Evolutionary conservation across 2,113 vertebrate genomes (phyloP), one percentile per base, ranked within the genome.

Genomic region (Orycteropus afer): DNA sequence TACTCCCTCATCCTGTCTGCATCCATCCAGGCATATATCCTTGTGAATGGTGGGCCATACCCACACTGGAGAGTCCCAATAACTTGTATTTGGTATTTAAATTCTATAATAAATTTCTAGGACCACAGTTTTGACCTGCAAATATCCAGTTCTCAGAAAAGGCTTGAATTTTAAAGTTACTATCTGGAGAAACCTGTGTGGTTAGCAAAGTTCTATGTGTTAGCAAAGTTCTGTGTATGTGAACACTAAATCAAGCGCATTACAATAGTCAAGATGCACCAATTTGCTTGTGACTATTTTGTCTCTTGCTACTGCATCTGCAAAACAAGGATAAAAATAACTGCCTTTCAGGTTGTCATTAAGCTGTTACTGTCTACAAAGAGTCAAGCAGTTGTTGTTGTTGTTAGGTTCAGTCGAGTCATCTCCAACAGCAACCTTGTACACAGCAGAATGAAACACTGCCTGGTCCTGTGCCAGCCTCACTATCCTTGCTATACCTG

Each of bases 111-210:
- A 13, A 34, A n/a, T 47, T 32, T 27, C 63, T 32, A 59, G 61
- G 69, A 55, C 42, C 5, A 7, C 29, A 37, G 23, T 47, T 55
- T 55, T 67, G 74, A 49, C 27, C 9, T 3, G 0, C 22, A n/a
- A 29, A 76, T 0, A 0, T 37, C 74, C 63, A 47, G 49, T 45
- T 79, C 42, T 6, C 20, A 59, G 27, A 13, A 29, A 32, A 20
- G 13, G 22, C 37, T 13, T 67, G 9, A 34, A 14, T 25, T 67
- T 67, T 27, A 12, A 2, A 49, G n/a, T 9, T 29, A 29, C 76
- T 27, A 29, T 25, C 3, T 57, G 37, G 25, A 63, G 29, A 12
- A 67, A 15, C 0, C 2, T 0, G 47, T 14, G 13, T 13, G 18
- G 15, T 34, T 47, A n/a, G 32, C 53, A 29, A 57, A n/a, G n/a